These are phyloP conservation scores for Takifugu ocellatus DNA, from an alignment of 2,797 vertebrate genomes.

Conservation along the genomic window DNA sequence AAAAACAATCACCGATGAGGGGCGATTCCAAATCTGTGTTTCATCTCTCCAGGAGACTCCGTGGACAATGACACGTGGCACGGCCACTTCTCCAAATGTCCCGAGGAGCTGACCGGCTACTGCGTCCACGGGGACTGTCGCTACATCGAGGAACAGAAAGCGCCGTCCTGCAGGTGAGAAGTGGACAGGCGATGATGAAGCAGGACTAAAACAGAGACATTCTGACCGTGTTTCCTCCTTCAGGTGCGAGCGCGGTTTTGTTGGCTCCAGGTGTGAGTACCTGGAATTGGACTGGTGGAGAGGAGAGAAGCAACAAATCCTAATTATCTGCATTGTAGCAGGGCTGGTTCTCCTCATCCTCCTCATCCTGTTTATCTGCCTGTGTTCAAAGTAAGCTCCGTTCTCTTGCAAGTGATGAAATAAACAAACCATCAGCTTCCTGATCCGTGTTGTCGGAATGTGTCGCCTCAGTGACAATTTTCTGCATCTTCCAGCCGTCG, in stretches of 20 bases:
- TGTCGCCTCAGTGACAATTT: neutral
- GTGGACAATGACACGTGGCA: slow-evolving; percentile 59
- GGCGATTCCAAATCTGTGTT: neutral
- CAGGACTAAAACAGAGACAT: neutral
- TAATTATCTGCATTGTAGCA: slow-evolving; percentile 78
- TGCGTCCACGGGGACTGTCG: slow-evolving; percentile 88
- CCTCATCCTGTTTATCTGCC: slow-evolving; percentile 76
- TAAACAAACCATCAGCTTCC: too few species aligned
- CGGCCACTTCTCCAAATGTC: slow-evolving; percentile 85
- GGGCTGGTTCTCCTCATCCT: slow-evolving; percentile 78
- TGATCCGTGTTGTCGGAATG: neutral
- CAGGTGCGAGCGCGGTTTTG: slow-evolving; percentile 82
- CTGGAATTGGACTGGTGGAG: slow-evolving; percentile 71
- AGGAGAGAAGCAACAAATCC: slow-evolving; percentile 70
- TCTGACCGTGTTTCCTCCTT: neutral
- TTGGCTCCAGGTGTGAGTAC: slow-evolving; percentile 82
- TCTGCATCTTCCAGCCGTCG: slow-evolving; percentile 53
- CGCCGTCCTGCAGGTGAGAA: slow-evolving; percentile 82
- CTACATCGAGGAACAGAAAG: slow-evolving; percentile 78
- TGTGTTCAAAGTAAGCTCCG: slow-evolving; percentile 82
- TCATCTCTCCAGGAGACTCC: slow-evolving; percentile 44
- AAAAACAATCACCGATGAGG: too few species aligned
- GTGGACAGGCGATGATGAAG: neutral
- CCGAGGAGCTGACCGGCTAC: slow-evolving; percentile 78
- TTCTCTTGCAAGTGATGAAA: neutral